These are phyloP conservation scores for Macrotus californicus DNA, from an alignment of 2,113 vertebrate species.

Conservation along the genomic window DNA sequence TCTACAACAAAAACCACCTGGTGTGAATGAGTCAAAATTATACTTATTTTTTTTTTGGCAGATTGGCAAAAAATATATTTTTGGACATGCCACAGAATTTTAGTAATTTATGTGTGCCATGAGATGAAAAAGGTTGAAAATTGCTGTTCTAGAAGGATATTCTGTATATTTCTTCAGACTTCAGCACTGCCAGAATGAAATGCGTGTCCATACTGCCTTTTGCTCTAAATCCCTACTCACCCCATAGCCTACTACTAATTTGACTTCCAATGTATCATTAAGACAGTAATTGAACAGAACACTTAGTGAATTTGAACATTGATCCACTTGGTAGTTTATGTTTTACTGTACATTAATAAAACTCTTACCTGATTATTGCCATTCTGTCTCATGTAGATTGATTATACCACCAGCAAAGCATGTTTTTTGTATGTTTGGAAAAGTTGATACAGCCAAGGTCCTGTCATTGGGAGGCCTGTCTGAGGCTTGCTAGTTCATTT, in stretches of 20 bases:
- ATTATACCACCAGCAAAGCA: neutral
- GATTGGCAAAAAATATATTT: neutral
- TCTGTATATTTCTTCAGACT: neutral
- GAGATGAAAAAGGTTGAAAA: neutral
- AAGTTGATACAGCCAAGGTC: neutral
- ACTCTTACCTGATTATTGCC: neutral
- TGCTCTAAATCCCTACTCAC: neutral
- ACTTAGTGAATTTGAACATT: neutral
- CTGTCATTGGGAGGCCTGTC: neutral
- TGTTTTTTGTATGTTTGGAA: neutral
- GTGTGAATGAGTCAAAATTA: neutral
- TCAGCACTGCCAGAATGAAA: neutral
- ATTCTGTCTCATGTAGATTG: neutral
- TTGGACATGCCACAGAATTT: neutral
- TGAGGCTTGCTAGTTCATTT: neutral
- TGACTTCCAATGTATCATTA: neutral
- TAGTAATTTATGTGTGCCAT: neutral
- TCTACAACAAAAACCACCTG: neutral
- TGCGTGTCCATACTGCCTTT: neutral
- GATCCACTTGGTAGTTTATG: neutral
- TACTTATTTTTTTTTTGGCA: neutral
- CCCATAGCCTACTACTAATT: neutral
- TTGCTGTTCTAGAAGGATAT: neutral
- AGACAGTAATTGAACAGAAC: neutral
- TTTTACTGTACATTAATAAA: conserved; percentile 24